Evolutionary conservation across 2,113 vertebrate genomes (phyloP).

Genomic region (Nycticebus coucang): DNA sequence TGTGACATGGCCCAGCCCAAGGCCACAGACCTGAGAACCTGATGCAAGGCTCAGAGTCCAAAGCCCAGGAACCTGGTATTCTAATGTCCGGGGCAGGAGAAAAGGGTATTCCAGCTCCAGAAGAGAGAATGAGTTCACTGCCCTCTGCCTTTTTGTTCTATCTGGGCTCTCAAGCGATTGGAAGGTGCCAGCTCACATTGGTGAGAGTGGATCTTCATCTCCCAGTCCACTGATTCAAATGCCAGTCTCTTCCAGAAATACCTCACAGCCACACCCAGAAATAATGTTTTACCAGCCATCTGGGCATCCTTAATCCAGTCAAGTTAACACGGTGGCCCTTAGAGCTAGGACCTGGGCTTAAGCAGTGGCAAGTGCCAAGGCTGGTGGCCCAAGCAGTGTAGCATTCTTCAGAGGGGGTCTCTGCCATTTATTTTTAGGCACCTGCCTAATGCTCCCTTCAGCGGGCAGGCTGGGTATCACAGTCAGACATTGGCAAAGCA

Average conservation of each 20-base stretch:
- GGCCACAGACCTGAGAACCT: not conserved
- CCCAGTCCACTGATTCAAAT: rapidly evolving
- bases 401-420: not conserved
- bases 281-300: not conserved
- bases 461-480: no score
- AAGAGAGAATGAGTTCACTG: rapidly evolving
- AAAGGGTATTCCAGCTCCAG: not conserved
- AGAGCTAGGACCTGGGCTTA: not conserved
- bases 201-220: not conserved
- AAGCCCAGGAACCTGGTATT: not conserved
- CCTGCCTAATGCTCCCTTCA: not conserved
- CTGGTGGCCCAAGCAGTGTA: not conserved
- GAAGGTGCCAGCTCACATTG: not conserved
- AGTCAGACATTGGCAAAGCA: not conserved
- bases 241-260: not conserved
- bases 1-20: not conserved
- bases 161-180: no score
- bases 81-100: no score
- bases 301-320: not conserved
- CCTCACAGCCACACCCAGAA: not conserved
- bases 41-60: not conserved
- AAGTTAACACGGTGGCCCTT: not conserved
- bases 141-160: not conserved
- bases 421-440: no score
- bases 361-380: no score